A percentile compares a stretch with the other conserved stretches of the same genome.
Evolutionary conservation across 37 sponge, comb jelly and placozoan genomes (phyloP).

Genomic region (Hexactinellida sp.): DNA sequence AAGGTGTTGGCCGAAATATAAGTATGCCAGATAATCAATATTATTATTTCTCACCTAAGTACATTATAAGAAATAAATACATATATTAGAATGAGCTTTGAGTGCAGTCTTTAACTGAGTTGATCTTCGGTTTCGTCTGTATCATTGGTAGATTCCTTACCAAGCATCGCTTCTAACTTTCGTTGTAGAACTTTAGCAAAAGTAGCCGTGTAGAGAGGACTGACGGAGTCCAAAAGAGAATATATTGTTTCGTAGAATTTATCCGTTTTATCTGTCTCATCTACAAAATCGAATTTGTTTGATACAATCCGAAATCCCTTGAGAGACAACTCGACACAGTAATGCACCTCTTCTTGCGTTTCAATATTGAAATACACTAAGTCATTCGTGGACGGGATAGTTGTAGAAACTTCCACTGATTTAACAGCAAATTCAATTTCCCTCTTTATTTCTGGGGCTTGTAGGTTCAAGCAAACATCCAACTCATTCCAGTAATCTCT

Average conservation of each 20-base stretch:
- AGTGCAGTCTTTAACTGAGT: too few species aligned
- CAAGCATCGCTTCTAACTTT: conserved; percentile 1
- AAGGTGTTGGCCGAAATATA: too few species aligned
- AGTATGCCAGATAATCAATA: too few species aligned
- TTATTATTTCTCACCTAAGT: too few species aligned
- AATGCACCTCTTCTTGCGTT: not conserved
- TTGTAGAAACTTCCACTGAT: conserved; percentile 10
- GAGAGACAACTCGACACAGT: not conserved
- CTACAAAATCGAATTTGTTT: not conserved
- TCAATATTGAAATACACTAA: not conserved
- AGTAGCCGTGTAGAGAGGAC: not conserved
- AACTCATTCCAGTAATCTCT: not conserved
- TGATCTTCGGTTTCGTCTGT: too few species aligned
- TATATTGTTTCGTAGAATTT: not conserved
- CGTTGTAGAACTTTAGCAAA: not conserved
- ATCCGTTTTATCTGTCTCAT: not conserved
- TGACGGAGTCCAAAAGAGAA: not conserved
- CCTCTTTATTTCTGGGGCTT: conserved; percentile 2
- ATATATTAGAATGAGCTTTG: too few species aligned
- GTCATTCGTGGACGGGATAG: not conserved
- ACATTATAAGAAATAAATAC: too few species aligned
- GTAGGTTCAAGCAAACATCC: not conserved
- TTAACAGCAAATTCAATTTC: conserved; percentile 10
- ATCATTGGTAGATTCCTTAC: not conserved
- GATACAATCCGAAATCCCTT: not conserved